Evolutionary conservation across 2,113 vertebrate species (phyloP).

Genomic region (Engraulis encrasicolus): DNA sequence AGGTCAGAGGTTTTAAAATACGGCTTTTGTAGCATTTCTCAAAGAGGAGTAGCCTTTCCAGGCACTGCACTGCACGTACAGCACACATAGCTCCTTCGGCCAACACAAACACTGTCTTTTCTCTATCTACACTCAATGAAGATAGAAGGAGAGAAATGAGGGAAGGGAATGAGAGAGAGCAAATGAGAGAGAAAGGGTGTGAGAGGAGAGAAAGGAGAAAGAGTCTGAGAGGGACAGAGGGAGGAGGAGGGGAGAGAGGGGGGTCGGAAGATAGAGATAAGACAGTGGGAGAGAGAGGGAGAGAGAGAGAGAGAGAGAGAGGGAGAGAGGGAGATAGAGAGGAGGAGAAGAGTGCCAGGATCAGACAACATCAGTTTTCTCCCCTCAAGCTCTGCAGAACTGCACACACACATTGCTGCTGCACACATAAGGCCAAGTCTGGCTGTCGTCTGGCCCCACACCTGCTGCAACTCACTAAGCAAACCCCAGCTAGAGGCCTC

Average conservation of each 20-base stretch:
- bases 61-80: no score
- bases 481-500: background rate
- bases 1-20: constrained; percentile 1
- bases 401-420: background rate
- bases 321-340: background rate
- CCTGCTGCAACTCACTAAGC: background rate
- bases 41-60: background rate
- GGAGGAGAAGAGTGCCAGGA: background rate
- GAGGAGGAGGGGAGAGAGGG: background rate
- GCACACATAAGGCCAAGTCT: background rate
- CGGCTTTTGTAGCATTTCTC: background rate
- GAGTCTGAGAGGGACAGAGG: background rate
- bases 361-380: background rate
- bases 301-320: background rate
- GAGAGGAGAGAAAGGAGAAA: background rate
- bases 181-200: background rate
- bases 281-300: background rate
- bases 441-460: constrained; percentile 5
- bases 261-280: background rate
- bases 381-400: background rate
- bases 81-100: background rate
- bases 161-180: background rate
- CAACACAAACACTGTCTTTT: background rate
- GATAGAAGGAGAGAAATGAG: background rate
- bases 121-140: background rate